These are phyloP conservation scores for Drosophila novamexicana DNA, from an alignment of 1,140 invertebrate genomes.

Conservation along the genomic window DNA sequence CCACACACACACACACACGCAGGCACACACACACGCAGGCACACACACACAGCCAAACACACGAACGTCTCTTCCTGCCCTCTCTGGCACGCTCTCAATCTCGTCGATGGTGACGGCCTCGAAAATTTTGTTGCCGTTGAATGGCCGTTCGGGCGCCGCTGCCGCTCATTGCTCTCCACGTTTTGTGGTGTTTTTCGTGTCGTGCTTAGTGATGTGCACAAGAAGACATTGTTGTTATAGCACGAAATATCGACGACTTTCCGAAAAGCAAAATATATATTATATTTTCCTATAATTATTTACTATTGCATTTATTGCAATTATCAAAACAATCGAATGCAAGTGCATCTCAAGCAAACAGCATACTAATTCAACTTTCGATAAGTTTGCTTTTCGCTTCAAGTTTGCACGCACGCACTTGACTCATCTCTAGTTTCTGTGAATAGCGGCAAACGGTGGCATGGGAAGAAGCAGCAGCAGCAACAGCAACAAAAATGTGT, in stretches of 20 bases:
- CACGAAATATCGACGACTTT: not conserved
- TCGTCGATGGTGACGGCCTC: constrained; percentile 39
- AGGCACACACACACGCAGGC: not conserved
- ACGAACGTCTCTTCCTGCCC: constrained; percentile 24
- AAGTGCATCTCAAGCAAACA: not conserved
- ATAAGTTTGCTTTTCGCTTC: constrained; percentile 7
- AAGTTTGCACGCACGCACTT: constrained; percentile 5
- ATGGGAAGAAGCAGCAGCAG: constrained; percentile 11
- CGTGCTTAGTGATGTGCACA: constrained; percentile 32
- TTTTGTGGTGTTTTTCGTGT: constrained; percentile 48
- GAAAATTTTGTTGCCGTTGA: constrained; percentile 39
- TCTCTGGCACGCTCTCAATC: constrained; percentile 30
- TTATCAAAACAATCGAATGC: constrained; percentile 4
- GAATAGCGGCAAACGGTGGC: constrained; percentile 13
- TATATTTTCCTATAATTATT: not conserved
- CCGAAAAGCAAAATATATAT: not conserved
- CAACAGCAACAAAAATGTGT: constrained; percentile 31
- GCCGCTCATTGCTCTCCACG: constrained; percentile 47
- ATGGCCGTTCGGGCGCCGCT: constrained; percentile 30
- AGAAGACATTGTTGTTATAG: not conserved
- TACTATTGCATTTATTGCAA: not conserved
- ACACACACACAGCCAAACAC: not conserved
- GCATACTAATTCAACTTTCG: constrained; percentile 9
- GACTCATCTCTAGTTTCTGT: constrained; percentile 30
- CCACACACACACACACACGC: constrained; percentile 19